Percentiles rank a stretch among this genome's conserved stretches.
Evolutionary conservation across 2,113 vertebrate genomes (phyloP).

Genomic region (Protobothrops flavoviridis): DNA sequence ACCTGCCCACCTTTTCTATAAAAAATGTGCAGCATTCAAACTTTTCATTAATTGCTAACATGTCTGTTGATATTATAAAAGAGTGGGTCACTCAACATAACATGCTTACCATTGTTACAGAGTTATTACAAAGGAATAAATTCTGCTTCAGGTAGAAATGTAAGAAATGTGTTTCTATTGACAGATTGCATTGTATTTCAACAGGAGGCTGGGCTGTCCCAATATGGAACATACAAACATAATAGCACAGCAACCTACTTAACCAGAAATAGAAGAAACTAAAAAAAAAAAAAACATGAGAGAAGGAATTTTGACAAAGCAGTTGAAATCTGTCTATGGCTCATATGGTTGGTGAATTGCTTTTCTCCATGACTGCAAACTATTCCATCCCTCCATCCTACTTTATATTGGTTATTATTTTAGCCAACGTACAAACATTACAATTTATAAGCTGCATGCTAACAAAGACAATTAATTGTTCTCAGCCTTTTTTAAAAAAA

Average conservation of each 20-base stretch:
- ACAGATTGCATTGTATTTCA: slow-evolving; percentile 56
- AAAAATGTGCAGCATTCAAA: slow-evolving; percentile 23
- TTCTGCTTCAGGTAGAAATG: slow-evolving; percentile 49
- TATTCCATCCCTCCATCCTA: slow-evolving; percentile 2
- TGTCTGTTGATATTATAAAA: slow-evolving; percentile 37
- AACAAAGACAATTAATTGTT: slow-evolving; percentile 33
- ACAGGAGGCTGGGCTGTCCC: slow-evolving; percentile 55
- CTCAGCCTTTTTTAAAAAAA: slow-evolving; percentile 31
- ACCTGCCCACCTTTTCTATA: slow-evolving; percentile 1
- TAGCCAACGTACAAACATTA: slow-evolving; percentile 56
- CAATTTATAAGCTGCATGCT: slow-evolving; percentile 2
- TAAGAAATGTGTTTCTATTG: slow-evolving; percentile 58
- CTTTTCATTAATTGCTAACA: slow-evolving; percentile 25
- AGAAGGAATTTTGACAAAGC: slow-evolving; percentile 55
- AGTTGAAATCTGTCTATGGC: slow-evolving; percentile 43
- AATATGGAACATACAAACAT: slow-evolving; percentile 51
- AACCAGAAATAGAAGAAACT: slow-evolving; percentile 63
- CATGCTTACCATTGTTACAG: slow-evolving; percentile 31
- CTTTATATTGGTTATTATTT: slow-evolving; percentile 27
- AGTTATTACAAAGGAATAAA: slow-evolving; percentile 14
- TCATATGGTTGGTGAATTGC: slow-evolving; percentile 51
- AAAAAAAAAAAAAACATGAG: slow-evolving; percentile 56
- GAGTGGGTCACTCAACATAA: slow-evolving; percentile 20
- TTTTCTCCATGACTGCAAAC: slow-evolving; percentile 41
- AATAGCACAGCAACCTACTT: slow-evolving; percentile 56